A percentile compares a stretch with the other conserved stretches of the same genome.
phyloP scores from a whole-genome alignment of 2,888 invertebrate species.

The Aelia acuminata region DNA sequence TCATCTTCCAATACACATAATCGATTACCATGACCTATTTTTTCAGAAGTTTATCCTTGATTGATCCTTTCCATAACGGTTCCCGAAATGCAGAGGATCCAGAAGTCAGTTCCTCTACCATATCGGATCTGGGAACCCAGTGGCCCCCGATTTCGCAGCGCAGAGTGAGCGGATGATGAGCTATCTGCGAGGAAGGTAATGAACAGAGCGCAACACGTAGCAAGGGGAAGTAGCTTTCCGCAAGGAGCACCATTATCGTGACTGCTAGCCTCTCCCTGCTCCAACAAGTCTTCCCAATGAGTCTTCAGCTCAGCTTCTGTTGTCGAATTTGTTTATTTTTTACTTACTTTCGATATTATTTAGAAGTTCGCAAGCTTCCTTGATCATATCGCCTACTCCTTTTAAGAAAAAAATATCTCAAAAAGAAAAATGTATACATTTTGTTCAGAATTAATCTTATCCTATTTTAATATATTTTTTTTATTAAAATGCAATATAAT shows the following conservation, averaged over 20 bases:
- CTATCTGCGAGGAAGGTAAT: neutral
- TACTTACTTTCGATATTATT: no score
- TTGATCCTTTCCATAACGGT: slow-evolving; percentile 4
- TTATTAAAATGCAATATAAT: no score
- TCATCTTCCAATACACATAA: neutral
- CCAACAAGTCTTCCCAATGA: neutral
- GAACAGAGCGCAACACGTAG: slow-evolving; percentile 16
- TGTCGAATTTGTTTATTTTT: neutral
- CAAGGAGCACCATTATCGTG: neutral
- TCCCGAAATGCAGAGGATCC: slow-evolving; percentile 4
- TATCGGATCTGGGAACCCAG: neutral
- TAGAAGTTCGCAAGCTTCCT: no score
- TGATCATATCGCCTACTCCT: no score
- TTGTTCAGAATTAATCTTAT: no score
- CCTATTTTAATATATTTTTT: no score
- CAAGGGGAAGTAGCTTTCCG: neutral
- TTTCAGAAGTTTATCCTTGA: neutral
- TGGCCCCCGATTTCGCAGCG: neutral
- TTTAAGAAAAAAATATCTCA: no score
- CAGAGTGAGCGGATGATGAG: neutral
- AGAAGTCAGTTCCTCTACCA: neutral
- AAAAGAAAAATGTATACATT: no score
- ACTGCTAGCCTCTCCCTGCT: neutral
- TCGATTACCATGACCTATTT: neutral
- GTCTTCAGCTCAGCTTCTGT: neutral